Evolutionary conservation across 2,797 vertebrate species (phyloP), one percentile per base, ranked within the genome.

Genomic region (Salarias fasciatus): DNA sequence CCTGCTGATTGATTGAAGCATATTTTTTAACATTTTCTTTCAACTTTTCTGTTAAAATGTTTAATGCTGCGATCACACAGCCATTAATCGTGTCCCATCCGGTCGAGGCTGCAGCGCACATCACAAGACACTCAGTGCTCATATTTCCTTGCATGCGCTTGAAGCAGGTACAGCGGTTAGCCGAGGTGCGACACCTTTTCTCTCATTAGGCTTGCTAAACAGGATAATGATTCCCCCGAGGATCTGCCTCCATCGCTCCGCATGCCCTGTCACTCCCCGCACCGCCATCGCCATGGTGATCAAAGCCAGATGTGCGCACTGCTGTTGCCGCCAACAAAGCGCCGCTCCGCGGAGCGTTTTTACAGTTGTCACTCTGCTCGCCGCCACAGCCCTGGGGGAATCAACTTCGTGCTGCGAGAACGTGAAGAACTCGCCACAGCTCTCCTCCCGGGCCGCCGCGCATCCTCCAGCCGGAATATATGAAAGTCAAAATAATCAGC

Each of bases 141-240:
- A 2, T 29, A 12, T 79, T 50, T 50, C 14, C 18, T 41, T 37
- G 62, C 7, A 12, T 48, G 46, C 33, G 50, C 71, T 78, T 77
- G 50, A 74, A 80, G 81, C 49, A 49, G 69, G 71, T 62, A 72
- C 74, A 67, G 77, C 82, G 60, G 74, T 79, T 69, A 72, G 57
- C 72, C 35, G 76, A 79, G 80, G 76, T 77, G 77, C 86, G 67
- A 71, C 80, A 84, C 84, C 86, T 87, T 87, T 82, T 80, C 86
- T 87, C 85, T 93, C 91, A 92, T 93, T 93, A 93, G 85, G 84
- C 72, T 79, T 63, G 78, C 87, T 92, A 92, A 93, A 92, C 88
- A 87, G 75, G 84, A 90, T 92, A 94, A 92, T 90, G 87, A 89
- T 87, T 91, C 92, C 89, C 90, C 54, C 0, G 88, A 85, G 88